Evolutionary conservation across 1,140 invertebrate genomes (phyloP).

Genomic region (Orchesella cincta): DNA sequence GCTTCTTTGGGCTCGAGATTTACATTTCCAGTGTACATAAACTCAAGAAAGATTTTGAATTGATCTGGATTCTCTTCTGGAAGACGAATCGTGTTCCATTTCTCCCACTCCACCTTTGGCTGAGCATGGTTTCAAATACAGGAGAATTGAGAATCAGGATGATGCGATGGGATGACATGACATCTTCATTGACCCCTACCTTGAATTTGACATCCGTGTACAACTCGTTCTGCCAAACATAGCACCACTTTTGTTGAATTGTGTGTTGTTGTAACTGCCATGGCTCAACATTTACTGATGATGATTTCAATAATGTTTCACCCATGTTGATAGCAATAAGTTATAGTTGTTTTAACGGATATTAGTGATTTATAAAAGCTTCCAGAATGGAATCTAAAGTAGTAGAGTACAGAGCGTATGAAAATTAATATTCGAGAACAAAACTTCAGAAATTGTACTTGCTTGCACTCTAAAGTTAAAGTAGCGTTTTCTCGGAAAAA

Average conservation of each 20-base stretch:
- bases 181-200: slow-evolving; percentile 20
- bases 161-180: slow-evolving; percentile 37
- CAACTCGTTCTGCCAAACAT: slow-evolving; percentile 40
- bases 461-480: too few relatives aligned
- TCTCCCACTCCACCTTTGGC: slow-evolving; percentile 27
- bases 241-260: slow-evolving; percentile 38
- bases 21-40: slow-evolving; percentile 36
- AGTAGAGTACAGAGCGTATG: too few relatives aligned
- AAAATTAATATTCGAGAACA: too few relatives aligned
- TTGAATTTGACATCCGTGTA: slow-evolving; percentile 40
- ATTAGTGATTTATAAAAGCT: too few relatives aligned
- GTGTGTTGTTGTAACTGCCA: slow-evolving; percentile 39
- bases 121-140: slow-evolving; percentile 47
- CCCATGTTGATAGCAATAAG: slow-evolving; percentile 42
- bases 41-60: slow-evolving; percentile 40
- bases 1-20: slow-evolving; percentile 15
- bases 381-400: too few relatives aligned
- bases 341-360: too few relatives aligned
- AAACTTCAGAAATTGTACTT: too few relatives aligned
- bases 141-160: slow-evolving; percentile 46
- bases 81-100: slow-evolving; percentile 24
- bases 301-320: slow-evolving; percentile 29
- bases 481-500: too few relatives aligned
- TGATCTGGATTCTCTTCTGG: slow-evolving; percentile 41
- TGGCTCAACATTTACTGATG: slow-evolving; percentile 21